Conservation (phyloP, 2,113 vertebrate species). For the Clarias macrocephalus region DNA sequence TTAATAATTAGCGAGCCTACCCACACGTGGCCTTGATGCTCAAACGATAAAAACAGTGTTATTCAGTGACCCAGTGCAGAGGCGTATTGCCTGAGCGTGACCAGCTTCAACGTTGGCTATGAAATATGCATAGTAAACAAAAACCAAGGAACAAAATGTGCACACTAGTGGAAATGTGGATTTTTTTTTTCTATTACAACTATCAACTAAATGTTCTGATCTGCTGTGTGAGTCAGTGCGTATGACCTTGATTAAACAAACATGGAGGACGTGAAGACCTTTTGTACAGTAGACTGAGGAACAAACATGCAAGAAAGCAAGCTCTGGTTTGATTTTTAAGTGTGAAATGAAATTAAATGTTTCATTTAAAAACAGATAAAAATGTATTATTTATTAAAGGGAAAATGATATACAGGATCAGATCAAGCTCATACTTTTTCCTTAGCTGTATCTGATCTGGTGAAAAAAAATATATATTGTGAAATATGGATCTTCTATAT, state of each 20-base stretch:
- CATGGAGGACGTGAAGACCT: neutral
- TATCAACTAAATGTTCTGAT: neutral
- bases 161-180: constrained; percentile 11
- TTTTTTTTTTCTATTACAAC: neutral
- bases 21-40: constrained; percentile 52
- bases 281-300: neutral
- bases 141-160: constrained; percentile 10
- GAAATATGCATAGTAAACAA: constrained; percentile 27
- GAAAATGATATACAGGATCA: neutral
- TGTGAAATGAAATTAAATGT: neutral
- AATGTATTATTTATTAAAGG: neutral
- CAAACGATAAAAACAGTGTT: constrained; percentile 38
- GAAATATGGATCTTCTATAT: neutral
- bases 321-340: neutral
- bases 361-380: neutral
- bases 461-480: too few relatives aligned
- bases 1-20: constrained; percentile 57
- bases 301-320: neutral
- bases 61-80: constrained; percentile 33
- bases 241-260: neutral
- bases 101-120: constrained; percentile 16
- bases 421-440: neutral
- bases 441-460: too few relatives aligned
- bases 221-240: neutral
- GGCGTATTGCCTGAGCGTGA: constrained; percentile 3